Percentiles rank a stretch among this genome's conserved stretches.
Evolutionary conservation across 1,140 invertebrate genomes (phyloP).

Genomic region (Protaetia brevitarsis): DNA sequence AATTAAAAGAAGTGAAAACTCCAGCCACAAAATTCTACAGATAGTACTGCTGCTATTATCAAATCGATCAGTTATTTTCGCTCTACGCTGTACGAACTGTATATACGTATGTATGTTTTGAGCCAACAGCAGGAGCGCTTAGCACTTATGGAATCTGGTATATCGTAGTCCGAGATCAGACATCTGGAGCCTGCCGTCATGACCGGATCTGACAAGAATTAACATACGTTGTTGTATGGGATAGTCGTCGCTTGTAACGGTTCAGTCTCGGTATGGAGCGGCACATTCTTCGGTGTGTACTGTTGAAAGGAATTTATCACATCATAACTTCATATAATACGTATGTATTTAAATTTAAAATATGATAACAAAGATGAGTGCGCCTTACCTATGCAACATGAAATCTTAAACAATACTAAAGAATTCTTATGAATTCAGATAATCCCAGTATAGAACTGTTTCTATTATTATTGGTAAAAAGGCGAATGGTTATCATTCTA

Average conservation of each 20-base stretch:
- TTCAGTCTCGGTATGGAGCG: not conserved
- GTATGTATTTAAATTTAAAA: too few species aligned
- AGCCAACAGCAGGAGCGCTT: constrained; percentile 10
- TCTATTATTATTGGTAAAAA: too few species aligned
- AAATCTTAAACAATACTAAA: too few species aligned
- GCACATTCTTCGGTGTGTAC: not conserved
- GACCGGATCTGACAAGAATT: constrained; percentile 13
- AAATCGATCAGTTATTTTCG: not conserved
- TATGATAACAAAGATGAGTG: too few species aligned
- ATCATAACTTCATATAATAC: too few species aligned
- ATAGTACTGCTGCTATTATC: too few species aligned
- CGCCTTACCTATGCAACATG: too few species aligned
- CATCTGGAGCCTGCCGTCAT: constrained; percentile 21
- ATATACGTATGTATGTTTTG: not conserved
- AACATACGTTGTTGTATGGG: constrained; percentile 18
- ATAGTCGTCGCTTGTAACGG: not conserved
- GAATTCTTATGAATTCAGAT: too few species aligned
- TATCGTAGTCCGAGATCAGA: constrained; percentile 19
- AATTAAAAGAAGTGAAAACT: too few species aligned
- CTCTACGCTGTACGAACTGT: not conserved
- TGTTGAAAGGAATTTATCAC: not conserved
- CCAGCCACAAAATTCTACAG: too few species aligned
- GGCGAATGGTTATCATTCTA: too few species aligned
- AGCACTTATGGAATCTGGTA: constrained; percentile 19
- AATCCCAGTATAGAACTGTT: too few species aligned